Base-by-base conservation (phyloP, 2,888 invertebrate species). In the Hedychridium roseum region DNA sequence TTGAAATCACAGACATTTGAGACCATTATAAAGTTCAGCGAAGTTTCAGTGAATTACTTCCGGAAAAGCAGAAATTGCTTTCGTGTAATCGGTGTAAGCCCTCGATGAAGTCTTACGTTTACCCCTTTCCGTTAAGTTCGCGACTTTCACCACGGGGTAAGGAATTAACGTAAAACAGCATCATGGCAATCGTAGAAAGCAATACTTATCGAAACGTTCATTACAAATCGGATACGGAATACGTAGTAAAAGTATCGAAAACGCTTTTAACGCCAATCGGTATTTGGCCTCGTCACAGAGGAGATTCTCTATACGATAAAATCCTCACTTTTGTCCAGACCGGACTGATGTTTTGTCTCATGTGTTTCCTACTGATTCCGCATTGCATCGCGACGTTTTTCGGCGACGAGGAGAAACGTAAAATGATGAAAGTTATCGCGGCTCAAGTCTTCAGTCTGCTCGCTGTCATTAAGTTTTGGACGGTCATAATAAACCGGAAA, bases 401-500 rank as follows among this genome's bases (percentile, higher is more conserved):
- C 42, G 73, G 72, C 18, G 70, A 70, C 9, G 73, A 75, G 23
- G 63, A 76, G 41, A 58, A 75, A n/a, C 64, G 54, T 3, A 68
- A 62, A 15, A 55, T 71, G 11, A 76, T 76, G 74, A 76, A 76
- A 36, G 65, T 63, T n/a, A 49, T 68, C 28, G 70, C 64, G 1
- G 64, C 70, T 2, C 65, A 73, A 47, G 68, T 74, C 0, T 76
- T 75, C 45, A 73, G 70, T 14, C 50, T 69, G 1, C 40, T 76
- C n/a, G 75, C 70, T 3, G 50, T 76, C 1, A 60, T 73, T 1
- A 76, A 76, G 40, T 77, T 74, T 47, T 76, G 67, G 68, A 70
- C 69, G 0, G 54, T 76, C 45, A 67, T 74, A 6, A 51, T 73
- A 7, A 71, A 72, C n/a, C 72, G 67, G 12, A 46, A 58, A 2